phyloP scores from a whole-genome alignment of 2,888 invertebrate species.

The Drosophila paranaensis region DNA sequence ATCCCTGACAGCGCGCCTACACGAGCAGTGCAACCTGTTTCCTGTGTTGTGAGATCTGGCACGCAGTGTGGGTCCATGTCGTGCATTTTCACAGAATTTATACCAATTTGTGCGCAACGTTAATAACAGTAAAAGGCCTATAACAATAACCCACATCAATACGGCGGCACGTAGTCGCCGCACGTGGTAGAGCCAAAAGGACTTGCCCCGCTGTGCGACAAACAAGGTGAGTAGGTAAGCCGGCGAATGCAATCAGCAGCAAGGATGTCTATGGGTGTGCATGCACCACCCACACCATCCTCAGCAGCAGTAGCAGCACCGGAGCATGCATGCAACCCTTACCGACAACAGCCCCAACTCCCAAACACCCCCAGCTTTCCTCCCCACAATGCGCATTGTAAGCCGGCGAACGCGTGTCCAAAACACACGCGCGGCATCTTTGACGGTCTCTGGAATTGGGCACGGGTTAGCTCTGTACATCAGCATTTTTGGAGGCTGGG shows the following conservation, averaged over 20 bases:
- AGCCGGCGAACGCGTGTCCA: constrained; percentile 74
- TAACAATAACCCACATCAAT: constrained; percentile 80
- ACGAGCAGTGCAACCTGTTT: constrained; percentile 44
- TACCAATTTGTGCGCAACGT: constrained; percentile 76
- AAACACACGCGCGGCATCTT: constrained; percentile 81
- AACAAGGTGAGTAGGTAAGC: constrained; percentile 77
- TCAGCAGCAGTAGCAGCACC: not conserved
- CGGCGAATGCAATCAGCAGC: constrained; percentile 75
- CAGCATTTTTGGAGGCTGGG: constrained; percentile 1
- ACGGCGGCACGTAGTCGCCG: constrained; percentile 71
- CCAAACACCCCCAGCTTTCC: constrained; percentile 14
- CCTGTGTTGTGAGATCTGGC: constrained; percentile 21
- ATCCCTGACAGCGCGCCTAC: constrained; percentile 52
- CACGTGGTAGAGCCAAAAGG: constrained; percentile 66
- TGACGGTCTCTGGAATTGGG: constrained; percentile 52
- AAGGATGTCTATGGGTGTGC: constrained; percentile 48
- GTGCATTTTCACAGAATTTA: constrained; percentile 75
- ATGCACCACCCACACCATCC: constrained; percentile 40
- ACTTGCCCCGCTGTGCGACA: constrained; percentile 69
- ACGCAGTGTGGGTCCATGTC: constrained; percentile 31
- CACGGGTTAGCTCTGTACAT: constrained; percentile 3
- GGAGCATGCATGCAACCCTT: constrained; percentile 56
- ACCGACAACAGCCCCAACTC: constrained; percentile 19
- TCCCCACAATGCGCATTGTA: constrained; percentile 39
- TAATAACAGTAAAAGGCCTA: constrained; percentile 76